Base-by-base conservation (phyloP, 2,888 invertebrate genomes). In the Chloroclystis v-ata region DNA sequence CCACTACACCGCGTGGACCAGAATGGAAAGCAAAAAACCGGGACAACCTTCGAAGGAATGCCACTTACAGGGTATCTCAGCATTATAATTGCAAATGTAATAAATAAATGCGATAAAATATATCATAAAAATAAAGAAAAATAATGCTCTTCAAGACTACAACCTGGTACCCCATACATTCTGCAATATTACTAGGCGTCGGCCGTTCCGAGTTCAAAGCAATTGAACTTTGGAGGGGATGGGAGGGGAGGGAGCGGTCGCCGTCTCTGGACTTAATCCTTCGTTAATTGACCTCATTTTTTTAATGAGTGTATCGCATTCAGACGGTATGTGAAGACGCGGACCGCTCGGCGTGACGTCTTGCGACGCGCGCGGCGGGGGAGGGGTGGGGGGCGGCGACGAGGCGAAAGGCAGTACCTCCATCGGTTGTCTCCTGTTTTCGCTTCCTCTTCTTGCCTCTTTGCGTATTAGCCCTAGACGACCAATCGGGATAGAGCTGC, bases 381-480 rank as follows among this genome's bases (percentile, higher is more conserved):
- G 57, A 59, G 58, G 28, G 24, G 25, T 28, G 37, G 44, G 44
- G 37, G 41, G 63, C 68, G 69, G 71, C 79, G 81, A 75, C 75
- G 76, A 80, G 74, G 77, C 75, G 90, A 74, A 83, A 89, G 89
- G 90, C 90, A 91, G 92, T 95, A 95, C 96, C 96, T 95, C 95
- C 96, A 92, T 95, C 96, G 92, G 93, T 94, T 92, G 95, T 94
- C 92, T 96, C 96, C 95, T 95, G 95, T 93, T 96, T 96, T 93
- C 96, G 94, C 93, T 99, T 99, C 95, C 98, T 97, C 94, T 98
- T 98, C 93, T 97, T 97, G 92, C 98, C 97, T 90, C 97, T 95
- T 90, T 98, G 97, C 92, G 99, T 98, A 93, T 99, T 99, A 90
- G 98, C 94, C 90, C 99, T 98, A 91, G 96, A 96, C 91, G 96